Evolutionary conservation across 2,888 invertebrate species (phyloP), one percentile per base, ranked within the genome.

Genomic region (Tigriopus californicus): DNA sequence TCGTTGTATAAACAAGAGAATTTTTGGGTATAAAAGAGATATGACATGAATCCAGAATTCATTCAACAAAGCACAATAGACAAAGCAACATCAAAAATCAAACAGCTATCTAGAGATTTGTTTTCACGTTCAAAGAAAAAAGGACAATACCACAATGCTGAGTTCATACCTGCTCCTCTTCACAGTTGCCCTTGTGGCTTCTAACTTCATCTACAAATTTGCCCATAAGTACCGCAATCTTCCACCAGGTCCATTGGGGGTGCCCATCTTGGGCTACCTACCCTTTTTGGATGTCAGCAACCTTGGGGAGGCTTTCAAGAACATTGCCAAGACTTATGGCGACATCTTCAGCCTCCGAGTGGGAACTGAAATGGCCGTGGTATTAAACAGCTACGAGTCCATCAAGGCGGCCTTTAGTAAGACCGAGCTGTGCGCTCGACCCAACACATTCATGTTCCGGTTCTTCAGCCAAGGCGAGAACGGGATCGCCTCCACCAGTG

Each of bases 191-290:
- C 33, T 46, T 2, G 47, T 46, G 13, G 42, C 46, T 42, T 15
- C 44, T 15, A 12, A 44, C 6, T 46, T 44, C 47, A 18, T 15
- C 13, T 20, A 25, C 6, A 20, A 15, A 40, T 44, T 20, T 22
- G 40, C 10, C 44, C 46, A 22, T 33, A 46, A 47, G n/a, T 47
- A 48, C 18, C 13, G 20, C 5, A 13, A 44, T 8, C 41, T 64
- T 12, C 64, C 64, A 33, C 62, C 64, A 18, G 64, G 65, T 22
- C 64, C 65, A 3, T 48, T 46, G 41, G 64, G 65, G 13, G 49
- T 65, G 18, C 65, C 65, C 4, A 20, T 65, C 18, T 58, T 65
- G n/a, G 64, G 65, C 40, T 62, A 63, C 52, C 47, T 64, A 13
- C 65, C 64, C 3, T 64, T 62, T 51, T 56, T 65, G 40, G 56